Evolutionary conservation across 2,113 vertebrate species (phyloP).

Genomic region (Hucho hucho): DNA sequence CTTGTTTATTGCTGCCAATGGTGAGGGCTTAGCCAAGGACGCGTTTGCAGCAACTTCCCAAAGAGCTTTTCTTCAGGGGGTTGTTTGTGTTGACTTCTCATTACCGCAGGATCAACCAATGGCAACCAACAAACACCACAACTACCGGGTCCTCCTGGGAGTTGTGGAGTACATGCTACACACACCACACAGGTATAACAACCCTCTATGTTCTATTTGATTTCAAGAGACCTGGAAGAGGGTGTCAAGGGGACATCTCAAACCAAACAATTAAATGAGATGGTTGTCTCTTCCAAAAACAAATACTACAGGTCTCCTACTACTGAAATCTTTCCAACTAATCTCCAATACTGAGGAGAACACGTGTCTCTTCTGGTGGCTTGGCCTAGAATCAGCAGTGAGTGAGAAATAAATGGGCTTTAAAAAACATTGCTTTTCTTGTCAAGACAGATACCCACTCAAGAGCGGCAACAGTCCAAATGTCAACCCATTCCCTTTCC

Average conservation of each 20-base stretch:
- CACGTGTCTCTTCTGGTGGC: slow-evolving; percentile 65
- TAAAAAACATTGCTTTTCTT: slow-evolving; percentile 60
- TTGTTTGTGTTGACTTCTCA: slow-evolving; percentile 3
- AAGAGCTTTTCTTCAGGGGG: slow-evolving; percentile 16
- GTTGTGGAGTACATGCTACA: neutral
- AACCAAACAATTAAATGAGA: slow-evolving; percentile 62
- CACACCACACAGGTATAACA: slow-evolving; percentile 7
- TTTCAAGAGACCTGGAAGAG: slow-evolving; percentile 26
- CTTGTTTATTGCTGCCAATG: slow-evolving; percentile 54
- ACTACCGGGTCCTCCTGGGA: neutral
- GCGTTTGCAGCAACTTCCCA: slow-evolving; percentile 33
- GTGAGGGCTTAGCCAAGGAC: slow-evolving; percentile 50
- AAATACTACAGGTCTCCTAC: slow-evolving; percentile 41
- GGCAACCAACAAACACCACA: neutral
- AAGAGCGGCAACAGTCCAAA: slow-evolving; percentile 59
- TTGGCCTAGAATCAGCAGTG: slow-evolving; percentile 64
- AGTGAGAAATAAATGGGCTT: slow-evolving; percentile 72
- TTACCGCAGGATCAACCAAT: neutral
- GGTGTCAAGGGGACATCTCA: slow-evolving; percentile 44
- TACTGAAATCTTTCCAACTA: slow-evolving; percentile 58
- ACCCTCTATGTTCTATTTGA: slow-evolving; percentile 31
- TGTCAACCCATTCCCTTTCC: slow-evolving; percentile 63
- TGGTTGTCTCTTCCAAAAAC: slow-evolving; percentile 42
- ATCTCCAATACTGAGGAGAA: slow-evolving; percentile 50
- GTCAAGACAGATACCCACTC: slow-evolving; percentile 70